These are phyloP conservation scores for Leuciscus waleckii DNA, from an alignment of 2,797 vertebrate genomes.

Conservation along the genomic window DNA sequence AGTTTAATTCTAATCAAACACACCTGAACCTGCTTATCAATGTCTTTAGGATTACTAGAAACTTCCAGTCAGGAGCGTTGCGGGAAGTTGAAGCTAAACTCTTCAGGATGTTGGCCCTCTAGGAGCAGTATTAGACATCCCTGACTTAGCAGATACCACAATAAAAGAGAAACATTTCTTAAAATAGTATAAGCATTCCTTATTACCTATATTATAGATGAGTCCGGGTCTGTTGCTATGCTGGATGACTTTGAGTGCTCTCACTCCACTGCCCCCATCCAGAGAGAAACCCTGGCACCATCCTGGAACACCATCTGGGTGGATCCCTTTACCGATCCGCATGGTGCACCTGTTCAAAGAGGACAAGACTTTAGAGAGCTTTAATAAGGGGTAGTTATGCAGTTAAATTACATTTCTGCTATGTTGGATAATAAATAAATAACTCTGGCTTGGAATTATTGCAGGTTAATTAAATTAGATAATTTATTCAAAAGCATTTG, in stretches of 20 bases:
- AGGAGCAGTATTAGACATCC: not conserved
- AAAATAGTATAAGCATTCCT: not conserved
- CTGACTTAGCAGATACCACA: not conserved
- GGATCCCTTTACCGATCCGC: conserved; percentile 93
- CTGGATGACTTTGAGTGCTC: conserved; percentile 96
- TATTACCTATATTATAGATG: conserved; percentile 94
- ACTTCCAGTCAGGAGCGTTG: not conserved
- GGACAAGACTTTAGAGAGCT: conserved; percentile 15
- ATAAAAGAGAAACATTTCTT: not conserved
- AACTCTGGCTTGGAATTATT: not conserved
- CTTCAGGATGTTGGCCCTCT: not conserved
- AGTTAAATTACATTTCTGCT: conserved; percentile 12
- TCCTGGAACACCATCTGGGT: conserved; percentile 92
- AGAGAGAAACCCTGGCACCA: conserved; percentile 98
- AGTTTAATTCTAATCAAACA: not conserved
- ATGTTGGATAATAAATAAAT: conserved; percentile 1
- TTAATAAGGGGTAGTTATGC: not conserved
- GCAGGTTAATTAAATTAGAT: conserved; percentile 8
- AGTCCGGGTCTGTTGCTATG: conserved; percentile 94
- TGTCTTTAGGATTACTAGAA: not conserved
- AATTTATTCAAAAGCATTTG: not conserved
- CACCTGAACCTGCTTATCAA: not conserved
- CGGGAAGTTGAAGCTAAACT: not conserved
- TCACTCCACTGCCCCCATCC: conserved; percentile 94
- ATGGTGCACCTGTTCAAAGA: conserved; percentile 88